Evolutionary conservation across 2,113 vertebrate species (phyloP).

Genomic region (Charadrius vociferus): DNA sequence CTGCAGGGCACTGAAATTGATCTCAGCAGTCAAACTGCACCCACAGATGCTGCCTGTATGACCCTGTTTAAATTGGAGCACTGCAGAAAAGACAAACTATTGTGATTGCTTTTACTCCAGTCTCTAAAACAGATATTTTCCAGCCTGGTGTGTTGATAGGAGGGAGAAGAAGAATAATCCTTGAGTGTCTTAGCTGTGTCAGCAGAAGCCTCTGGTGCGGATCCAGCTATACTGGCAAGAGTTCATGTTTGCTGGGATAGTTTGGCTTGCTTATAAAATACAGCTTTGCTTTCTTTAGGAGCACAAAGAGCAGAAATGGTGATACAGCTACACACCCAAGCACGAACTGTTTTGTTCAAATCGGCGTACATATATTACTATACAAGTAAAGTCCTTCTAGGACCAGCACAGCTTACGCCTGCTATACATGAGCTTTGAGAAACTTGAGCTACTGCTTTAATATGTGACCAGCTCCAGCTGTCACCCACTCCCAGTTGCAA

Average conservation of each 20-base stretch:
- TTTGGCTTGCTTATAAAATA: background rate
- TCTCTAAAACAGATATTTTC: background rate
- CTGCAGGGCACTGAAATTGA: background rate
- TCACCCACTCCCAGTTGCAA: background rate
- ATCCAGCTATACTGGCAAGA: background rate
- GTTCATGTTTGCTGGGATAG: background rate
- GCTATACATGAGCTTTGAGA: background rate
- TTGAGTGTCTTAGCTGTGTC: constrained; percentile 4
- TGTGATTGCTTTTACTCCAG: constrained; percentile 15
- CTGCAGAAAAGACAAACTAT: constrained; percentile 3
- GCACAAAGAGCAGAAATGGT: background rate
- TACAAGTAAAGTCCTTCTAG: background rate
- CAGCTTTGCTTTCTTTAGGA: background rate
- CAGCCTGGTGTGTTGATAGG: background rate
- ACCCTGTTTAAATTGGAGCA: constrained; percentile 34
- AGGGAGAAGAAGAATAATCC: background rate
- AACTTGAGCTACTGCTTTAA: background rate
- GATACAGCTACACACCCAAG: background rate
- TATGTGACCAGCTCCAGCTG: background rate
- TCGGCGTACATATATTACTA: background rate
- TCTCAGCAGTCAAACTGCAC: constrained; percentile 8
- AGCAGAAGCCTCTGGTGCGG: constrained; percentile 33
- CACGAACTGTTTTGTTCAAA: fast-evolving
- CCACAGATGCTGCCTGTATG: background rate
- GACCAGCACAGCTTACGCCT: background rate